These are phyloP conservation scores for Caenorhabditis macrosperma DNA, from an alignment of 2,888 invertebrate species.

Conservation along the genomic window DNA sequence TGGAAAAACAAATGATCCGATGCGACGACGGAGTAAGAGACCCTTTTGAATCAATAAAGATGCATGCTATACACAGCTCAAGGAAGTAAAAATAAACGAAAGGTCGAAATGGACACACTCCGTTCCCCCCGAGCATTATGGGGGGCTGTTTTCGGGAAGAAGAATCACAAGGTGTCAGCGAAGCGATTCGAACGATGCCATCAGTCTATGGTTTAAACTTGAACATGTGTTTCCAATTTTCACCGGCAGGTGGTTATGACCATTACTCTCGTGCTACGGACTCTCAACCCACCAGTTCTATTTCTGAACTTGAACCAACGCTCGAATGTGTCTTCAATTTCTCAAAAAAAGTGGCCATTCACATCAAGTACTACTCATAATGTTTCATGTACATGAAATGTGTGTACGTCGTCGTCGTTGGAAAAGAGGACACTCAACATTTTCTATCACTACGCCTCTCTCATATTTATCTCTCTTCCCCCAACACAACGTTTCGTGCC, in stretches of 20 bases:
- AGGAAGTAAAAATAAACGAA: no score
- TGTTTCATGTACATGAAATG: slow-evolving; percentile 8
- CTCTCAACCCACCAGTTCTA: not conserved
- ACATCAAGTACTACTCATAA: slow-evolving; percentile 9
- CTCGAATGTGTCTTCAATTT: not conserved
- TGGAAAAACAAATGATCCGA: slow-evolving; percentile 57
- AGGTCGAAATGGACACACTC: no score
- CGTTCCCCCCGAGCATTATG: no score
- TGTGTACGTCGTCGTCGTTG: not conserved
- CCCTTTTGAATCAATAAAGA: slow-evolving; percentile 34
- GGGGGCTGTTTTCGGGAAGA: no score
- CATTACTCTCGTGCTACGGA: no score
- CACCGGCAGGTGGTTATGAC: not conserved
- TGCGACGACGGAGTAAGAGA: slow-evolving; percentile 11
- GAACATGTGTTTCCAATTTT: slow-evolving; percentile 14
- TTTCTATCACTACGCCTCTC: not conserved
- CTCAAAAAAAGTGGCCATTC: slow-evolving; percentile 2
- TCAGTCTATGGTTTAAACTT: not conserved
- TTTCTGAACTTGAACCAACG: not conserved
- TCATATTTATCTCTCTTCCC: no score
- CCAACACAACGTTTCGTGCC: not conserved
- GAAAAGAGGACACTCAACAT: not conserved
- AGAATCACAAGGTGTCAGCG: no score
- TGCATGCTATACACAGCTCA: slow-evolving; percentile 9
- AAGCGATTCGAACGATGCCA: not conserved